Evolutionary conservation across 2,888 invertebrate species (phyloP).

Genomic region (Dolichopus griseipennis): DNA sequence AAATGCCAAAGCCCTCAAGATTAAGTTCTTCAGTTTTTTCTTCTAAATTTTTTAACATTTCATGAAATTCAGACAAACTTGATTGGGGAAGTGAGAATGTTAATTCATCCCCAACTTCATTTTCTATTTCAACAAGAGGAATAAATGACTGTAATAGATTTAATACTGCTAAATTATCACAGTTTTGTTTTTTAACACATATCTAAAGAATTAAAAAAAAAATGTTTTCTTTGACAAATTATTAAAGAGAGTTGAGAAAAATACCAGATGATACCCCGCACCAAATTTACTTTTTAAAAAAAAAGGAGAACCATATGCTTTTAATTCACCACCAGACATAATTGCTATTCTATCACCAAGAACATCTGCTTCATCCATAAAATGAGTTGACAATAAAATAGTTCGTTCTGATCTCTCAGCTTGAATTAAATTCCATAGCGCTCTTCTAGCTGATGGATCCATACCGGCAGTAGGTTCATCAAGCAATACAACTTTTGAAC

Average conservation of each 20-base stretch:
- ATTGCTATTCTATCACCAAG: conserved; percentile 82
- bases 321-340: conserved; percentile 59
- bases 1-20: conserved; percentile 70
- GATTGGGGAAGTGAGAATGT: conserved; percentile 60
- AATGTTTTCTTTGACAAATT: background rate
- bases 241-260: background rate
- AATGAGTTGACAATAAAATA: conserved; percentile 74
- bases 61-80: conserved; percentile 54
- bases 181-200: conserved; percentile 47
- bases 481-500: conserved; percentile 60
- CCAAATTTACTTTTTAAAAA: conserved; percentile 78
- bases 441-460: conserved; percentile 76
- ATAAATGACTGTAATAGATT: conserved; percentile 54
- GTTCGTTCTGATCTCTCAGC: conserved; percentile 63
- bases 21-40: conserved; percentile 49
- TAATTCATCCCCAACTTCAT: conserved; percentile 67
- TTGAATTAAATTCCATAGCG: conserved; percentile 76
- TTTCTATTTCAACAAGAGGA: conserved; percentile 55
- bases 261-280: conserved; percentile 68
- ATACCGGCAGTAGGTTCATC: conserved; percentile 79
- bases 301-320: conserved; percentile 59
- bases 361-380: conserved; percentile 86
- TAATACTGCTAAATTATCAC: conserved; percentile 49
- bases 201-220: conserved; percentile 29
- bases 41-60: conserved; percentile 61